phyloP scores from a whole-genome alignment of 2,113 vertebrate genomes.

The Epinephelus fuscoguttatus region DNA sequence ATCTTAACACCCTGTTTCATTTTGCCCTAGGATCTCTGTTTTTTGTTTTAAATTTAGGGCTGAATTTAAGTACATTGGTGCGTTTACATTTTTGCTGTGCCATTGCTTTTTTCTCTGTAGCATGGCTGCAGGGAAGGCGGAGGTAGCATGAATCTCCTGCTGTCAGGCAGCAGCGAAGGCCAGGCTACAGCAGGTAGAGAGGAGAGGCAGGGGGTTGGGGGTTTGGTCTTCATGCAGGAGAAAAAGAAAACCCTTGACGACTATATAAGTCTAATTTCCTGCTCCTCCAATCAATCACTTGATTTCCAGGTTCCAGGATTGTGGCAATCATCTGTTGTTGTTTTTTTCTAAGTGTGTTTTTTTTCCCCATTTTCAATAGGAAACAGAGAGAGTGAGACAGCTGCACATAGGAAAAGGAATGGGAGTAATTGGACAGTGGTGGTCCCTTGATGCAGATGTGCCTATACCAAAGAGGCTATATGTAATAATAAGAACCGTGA shows the following conservation, averaged over 20 bases:
- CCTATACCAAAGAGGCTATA: conserved; percentile 93
- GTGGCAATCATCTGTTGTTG: conserved; percentile 65
- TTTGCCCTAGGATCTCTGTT: conserved; percentile 20
- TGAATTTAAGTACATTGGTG: conserved; percentile 49
- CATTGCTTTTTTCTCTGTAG: conserved; percentile 55
- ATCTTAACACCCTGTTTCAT: conserved; percentile 41
- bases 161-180: conserved; percentile 52
- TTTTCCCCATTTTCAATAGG: conserved; percentile 39
- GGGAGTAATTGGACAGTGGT: conserved; percentile 66
- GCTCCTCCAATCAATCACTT: conserved; percentile 72
- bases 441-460: conserved; percentile 83
- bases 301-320: conserved; percentile 73
- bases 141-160: conserved; percentile 68
- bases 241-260: conserved; percentile 52
- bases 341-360: conserved; percentile 10
- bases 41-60: conserved; percentile 28
- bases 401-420: conserved; percentile 73
- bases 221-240: conserved; percentile 36
- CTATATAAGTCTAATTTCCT: conserved; percentile 55
- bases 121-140: conserved; percentile 55
- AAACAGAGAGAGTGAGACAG: conserved; percentile 50
- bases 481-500: conserved; percentile 66
- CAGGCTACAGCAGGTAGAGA: conserved; percentile 41
- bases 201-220: conserved; percentile 15
- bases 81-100: conserved; percentile 63